These are phyloP conservation scores for Beris chalybata DNA, from an alignment of 2,888 invertebrate genomes.

Conservation along the genomic window DNA sequence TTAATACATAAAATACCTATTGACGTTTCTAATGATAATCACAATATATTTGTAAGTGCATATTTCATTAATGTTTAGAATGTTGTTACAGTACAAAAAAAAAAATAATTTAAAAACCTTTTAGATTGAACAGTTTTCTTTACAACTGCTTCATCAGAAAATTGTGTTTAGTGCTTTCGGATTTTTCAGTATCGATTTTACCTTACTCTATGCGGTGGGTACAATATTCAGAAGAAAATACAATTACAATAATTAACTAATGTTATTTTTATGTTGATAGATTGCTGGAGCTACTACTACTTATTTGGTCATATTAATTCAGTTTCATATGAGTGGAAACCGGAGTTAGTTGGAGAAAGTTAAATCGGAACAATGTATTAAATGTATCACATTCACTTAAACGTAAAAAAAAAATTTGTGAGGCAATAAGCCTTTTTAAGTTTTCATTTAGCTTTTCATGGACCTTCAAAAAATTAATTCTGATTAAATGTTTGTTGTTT, in stretches of 20 bases:
- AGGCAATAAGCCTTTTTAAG: no score
- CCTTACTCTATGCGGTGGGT: constrained; percentile 56
- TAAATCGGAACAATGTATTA: no score
- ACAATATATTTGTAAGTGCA: constrained; percentile 53
- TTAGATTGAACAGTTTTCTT: constrained; percentile 57
- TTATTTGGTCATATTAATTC: constrained; percentile 57
- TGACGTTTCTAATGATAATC: constrained; percentile 50
- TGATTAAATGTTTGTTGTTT: no score
- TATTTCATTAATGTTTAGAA: no score
- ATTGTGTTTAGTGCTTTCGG: constrained; percentile 57
- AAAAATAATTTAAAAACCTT: neutral
- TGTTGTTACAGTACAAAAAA: no score
- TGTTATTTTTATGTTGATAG: constrained; percentile 43
- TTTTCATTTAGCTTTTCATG: no score
- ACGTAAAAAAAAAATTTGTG: no score
- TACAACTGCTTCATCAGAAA: constrained; percentile 58
- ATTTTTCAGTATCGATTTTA: constrained; percentile 57
- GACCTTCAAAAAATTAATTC: no score
- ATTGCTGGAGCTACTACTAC: constrained; percentile 57
- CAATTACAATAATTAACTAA: neutral
- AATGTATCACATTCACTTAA: no score
- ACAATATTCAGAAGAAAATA: neutral
- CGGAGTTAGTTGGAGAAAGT: no score
- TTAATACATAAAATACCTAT: constrained; percentile 55
- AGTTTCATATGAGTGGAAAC: constrained; percentile 51